Percentiles rank a stretch among this genome's conserved stretches.
phyloP scores from a whole-genome alignment of 1,140 invertebrate species.

The Platyura marginata region DNA sequence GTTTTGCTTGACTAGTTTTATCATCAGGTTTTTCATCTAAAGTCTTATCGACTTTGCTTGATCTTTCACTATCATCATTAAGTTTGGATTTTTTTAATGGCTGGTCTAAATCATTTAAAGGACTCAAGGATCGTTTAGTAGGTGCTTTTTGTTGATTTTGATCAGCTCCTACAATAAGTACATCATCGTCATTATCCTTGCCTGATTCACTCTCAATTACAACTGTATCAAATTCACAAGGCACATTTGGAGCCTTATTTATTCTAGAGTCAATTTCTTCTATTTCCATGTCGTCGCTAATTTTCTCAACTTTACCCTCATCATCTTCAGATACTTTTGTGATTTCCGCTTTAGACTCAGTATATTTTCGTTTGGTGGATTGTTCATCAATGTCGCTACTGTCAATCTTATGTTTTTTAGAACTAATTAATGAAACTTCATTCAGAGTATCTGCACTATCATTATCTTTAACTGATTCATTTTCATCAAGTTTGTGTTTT shows the following conservation, averaged over 20 bases:
- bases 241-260: too few relatives aligned
- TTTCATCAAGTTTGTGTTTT: neutral
- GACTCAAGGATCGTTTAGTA: too few relatives aligned
- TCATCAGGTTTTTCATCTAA: neutral
- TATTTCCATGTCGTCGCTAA: neutral
- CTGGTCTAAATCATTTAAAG: too few relatives aligned
- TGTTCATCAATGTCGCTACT: too few relatives aligned
- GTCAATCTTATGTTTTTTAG: too few relatives aligned
- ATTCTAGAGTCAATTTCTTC: neutral
- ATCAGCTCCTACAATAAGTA: neutral
- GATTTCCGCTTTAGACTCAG: neutral
- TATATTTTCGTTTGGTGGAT: too few relatives aligned
- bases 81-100: too few relatives aligned
- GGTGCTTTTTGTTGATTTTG: too few relatives aligned
- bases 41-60: neutral
- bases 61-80: neutral
- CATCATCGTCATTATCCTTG: slow-evolving; percentile 1
- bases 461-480: too few relatives aligned
- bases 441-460: too few relatives aligned
- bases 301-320: neutral
- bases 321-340: neutral
- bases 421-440: too few relatives aligned
- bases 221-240: slow-evolving; percentile 8
- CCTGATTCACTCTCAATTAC: slow-evolving; percentile 12
- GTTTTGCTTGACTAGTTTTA: slow-evolving; percentile 2